phyloP scores from a whole-genome alignment of 2,797 vertebrate species.

The Chaetophractus vellerosus region DNA sequence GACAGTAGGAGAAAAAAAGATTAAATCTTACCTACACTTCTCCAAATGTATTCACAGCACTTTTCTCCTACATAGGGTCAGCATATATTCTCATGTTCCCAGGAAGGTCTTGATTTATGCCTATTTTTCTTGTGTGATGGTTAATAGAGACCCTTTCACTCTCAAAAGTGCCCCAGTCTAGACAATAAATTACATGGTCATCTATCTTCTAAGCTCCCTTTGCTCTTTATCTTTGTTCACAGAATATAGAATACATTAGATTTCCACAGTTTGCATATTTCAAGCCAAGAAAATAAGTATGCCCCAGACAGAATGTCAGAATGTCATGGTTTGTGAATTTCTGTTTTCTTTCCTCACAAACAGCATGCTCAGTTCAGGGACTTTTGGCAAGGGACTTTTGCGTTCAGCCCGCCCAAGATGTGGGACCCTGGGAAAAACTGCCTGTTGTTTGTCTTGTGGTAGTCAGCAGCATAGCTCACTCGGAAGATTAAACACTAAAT shows the following conservation, averaged over 20 bases:
- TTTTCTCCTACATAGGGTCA: neutral
- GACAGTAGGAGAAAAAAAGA: neutral
- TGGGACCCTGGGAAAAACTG: constrained; percentile 61
- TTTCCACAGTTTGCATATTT: constrained; percentile 49
- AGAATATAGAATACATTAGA: constrained; percentile 4
- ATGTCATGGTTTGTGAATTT: constrained; percentile 21
- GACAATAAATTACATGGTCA: constrained; percentile 21
- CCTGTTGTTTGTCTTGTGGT: constrained; percentile 69
- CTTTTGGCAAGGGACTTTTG: constrained; percentile 34
- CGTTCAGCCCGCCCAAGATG: constrained; percentile 61
- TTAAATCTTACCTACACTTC: neutral
- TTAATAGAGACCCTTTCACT: constrained; percentile 23
- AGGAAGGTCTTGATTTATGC: constrained; percentile 33
- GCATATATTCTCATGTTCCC: neutral
- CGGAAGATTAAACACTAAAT: constrained; percentile 68
- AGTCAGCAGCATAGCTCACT: constrained; percentile 43
- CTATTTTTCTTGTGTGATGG: constrained; percentile 41
- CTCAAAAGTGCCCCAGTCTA: neutral
- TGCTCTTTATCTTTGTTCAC: constrained; percentile 43
- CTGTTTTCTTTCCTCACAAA: constrained; percentile 62
- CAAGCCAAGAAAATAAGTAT: constrained; percentile 42
- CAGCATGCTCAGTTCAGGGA: neutral
- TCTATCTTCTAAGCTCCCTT: constrained; percentile 38
- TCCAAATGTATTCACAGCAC: neutral
- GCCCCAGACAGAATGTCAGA: neutral